Percentiles rank a stretch among this genome's conserved stretches.
These are phyloP conservation scores for Myodes glareolus DNA, from an alignment of 2,113 vertebrate species.

Conservation along the genomic window DNA sequence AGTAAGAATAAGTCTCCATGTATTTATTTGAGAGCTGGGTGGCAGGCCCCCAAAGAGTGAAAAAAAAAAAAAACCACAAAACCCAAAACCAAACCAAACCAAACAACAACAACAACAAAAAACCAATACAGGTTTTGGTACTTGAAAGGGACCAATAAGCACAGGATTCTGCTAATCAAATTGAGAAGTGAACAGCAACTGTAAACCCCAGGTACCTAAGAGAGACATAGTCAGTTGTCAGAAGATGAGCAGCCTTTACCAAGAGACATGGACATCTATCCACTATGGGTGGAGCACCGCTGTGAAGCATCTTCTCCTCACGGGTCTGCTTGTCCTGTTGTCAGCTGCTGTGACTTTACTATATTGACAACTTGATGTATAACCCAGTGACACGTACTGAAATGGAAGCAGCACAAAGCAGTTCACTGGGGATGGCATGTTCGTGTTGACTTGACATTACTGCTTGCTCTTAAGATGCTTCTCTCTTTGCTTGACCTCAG, in stretches of 20 bases:
- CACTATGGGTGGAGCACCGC: not conserved
- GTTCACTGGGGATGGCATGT: not conserved
- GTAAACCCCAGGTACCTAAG: not conserved
- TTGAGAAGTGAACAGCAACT: not conserved
- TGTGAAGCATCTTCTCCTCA: not conserved
- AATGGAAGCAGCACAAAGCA: conserved; percentile 11
- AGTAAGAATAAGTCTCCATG: not conserved
- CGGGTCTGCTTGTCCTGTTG: not conserved
- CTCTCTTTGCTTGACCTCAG: conserved; percentile 33
- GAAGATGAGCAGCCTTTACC: not conserved
- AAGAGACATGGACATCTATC: not conserved
- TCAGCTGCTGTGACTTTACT: not conserved
- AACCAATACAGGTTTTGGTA: not conserved
- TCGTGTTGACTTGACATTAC: not conserved
- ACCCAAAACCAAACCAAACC: no score
- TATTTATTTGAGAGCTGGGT: not conserved
- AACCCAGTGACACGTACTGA: conserved; percentile 31
- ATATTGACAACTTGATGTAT: conserved; percentile 41
- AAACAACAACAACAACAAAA: not conserved
- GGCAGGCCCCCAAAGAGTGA: not conserved
- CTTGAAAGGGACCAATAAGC: not conserved
- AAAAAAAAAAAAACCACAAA: not conserved
- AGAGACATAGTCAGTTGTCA: not conserved
- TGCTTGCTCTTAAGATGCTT: conserved; percentile 22
- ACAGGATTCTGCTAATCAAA: conserved; percentile 1